Percentiles rank a stretch among this genome's conserved stretches.
Evolutionary conservation across 1,140 invertebrate genomes (phyloP).

Genomic region (Trichonephila clavata): DNA sequence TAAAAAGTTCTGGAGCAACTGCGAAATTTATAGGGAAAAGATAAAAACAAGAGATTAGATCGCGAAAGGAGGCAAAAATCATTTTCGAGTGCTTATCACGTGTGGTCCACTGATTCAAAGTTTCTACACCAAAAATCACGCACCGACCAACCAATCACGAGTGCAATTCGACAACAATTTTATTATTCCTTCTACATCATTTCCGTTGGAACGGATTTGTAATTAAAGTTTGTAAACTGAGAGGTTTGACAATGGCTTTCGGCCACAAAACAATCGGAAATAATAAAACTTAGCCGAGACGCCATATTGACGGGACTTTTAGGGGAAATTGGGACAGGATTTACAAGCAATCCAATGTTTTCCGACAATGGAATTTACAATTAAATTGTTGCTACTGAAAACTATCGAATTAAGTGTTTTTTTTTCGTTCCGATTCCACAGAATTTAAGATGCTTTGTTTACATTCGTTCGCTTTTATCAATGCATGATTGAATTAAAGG

Average conservation of each 20-base stretch:
- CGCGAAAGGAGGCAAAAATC: not conserved
- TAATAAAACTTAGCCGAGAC: not conserved
- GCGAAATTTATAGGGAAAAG: not conserved
- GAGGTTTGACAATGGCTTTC: not conserved
- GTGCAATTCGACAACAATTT: not conserved
- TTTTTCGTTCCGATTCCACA: no score
- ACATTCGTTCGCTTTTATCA: no score
- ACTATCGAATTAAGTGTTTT: no score
- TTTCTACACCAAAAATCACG: not conserved
- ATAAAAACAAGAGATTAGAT: not conserved
- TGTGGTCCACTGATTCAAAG: not conserved
- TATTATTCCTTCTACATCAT: not conserved
- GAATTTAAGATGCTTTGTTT: no score
- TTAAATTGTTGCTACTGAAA: no score
- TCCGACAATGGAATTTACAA: not conserved
- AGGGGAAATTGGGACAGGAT: not conserved
- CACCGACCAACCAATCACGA: not conserved
- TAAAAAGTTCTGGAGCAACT: not conserved
- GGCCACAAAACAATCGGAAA: not conserved
- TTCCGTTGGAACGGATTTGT: not conserved
- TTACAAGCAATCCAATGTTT: not conserved
- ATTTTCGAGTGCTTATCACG: conserved; percentile 1
- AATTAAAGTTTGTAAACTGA: not conserved
- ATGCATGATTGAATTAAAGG: no score
- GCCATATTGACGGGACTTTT: not conserved